Conservation (phyloP, 2,888 invertebrate genomes). For the Pachydiplax longipennis region DNA sequence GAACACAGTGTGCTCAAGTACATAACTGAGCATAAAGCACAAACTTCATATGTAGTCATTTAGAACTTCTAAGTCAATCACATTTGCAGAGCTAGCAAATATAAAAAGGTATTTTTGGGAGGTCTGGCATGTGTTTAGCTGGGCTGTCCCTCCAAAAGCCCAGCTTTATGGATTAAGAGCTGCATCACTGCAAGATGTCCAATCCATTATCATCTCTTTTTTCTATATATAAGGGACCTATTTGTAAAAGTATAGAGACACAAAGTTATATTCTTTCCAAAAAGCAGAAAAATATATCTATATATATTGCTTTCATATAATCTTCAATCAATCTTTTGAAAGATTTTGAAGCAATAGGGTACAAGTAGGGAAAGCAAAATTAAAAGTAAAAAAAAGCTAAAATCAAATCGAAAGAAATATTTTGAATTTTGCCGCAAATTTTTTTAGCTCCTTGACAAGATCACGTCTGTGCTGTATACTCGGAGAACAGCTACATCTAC, state of each 20-base stretch:
- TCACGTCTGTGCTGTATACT: conserved; percentile 47
- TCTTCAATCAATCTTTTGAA: background rate
- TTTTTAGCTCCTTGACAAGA: conserved; percentile 31
- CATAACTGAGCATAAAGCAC: conserved; percentile 52
- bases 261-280: background rate
- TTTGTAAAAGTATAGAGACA: background rate
- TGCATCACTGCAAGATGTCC: background rate
- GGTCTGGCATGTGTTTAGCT: conserved; percentile 31
- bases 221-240: background rate
- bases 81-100: conserved; percentile 5
- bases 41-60: conserved; percentile 48
- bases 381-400: background rate
- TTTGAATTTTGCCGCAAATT: background rate
- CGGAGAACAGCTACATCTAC: conserved; percentile 41
- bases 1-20: conserved; percentile 50
- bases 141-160: conserved; percentile 27
- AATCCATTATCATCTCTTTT: conserved; percentile 12
- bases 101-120: background rate
- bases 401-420: background rate
- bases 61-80: conserved; percentile 15
- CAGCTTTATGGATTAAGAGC: conserved; percentile 33
- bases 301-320: background rate
- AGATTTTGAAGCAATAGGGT: background rate
- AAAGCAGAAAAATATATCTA: background rate
- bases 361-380: conserved; percentile 24